These are phyloP conservation scores for Psophia crepitans DNA, from an alignment of 2,113 vertebrate genomes.

Conservation along the genomic window DNA sequence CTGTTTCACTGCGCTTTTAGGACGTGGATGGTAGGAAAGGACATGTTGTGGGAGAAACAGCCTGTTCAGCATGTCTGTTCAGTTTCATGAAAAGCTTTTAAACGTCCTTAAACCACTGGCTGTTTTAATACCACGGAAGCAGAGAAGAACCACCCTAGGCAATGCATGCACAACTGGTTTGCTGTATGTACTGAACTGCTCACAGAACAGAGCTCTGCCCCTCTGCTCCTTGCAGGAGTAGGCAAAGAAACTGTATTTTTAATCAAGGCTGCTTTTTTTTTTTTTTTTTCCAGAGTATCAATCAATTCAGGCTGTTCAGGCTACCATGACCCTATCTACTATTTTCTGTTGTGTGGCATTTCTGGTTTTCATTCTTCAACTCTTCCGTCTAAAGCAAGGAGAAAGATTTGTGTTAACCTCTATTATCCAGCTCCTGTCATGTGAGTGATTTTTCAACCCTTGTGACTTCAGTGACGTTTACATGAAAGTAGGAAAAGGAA, in stretches of 20 bases:
- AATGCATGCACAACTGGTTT: not conserved
- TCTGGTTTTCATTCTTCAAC: slow-evolving; percentile 92
- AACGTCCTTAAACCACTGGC: not conserved
- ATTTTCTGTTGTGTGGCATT: slow-evolving; percentile 90
- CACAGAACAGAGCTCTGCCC: not conserved
- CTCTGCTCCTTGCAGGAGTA: not conserved
- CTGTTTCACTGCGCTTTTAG: not conserved
- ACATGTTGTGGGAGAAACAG: not conserved
- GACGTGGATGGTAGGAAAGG: not conserved
- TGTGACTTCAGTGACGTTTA: not conserved
- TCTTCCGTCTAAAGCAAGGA: slow-evolving; percentile 94
- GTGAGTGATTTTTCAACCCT: slow-evolving; percentile 74
- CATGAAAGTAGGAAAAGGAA: not conserved
- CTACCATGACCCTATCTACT: slow-evolving; percentile 89
- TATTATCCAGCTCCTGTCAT: slow-evolving; percentile 88
- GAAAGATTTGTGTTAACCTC: slow-evolving; percentile 92
- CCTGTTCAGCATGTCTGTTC: not conserved
- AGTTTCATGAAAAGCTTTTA: not conserved
- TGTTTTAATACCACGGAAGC: not conserved
- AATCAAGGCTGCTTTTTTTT: slow-evolving; percentile 10
- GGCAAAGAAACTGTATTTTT: not conserved
- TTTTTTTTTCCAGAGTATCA: slow-evolving; percentile 76
- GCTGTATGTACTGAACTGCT: not conserved
- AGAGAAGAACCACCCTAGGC: not conserved
- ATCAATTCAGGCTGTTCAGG: slow-evolving; percentile 87